Evolutionary conservation across 1,140 invertebrate genomes (phyloP).

Genomic region (Drosophila grimshawi): DNA sequence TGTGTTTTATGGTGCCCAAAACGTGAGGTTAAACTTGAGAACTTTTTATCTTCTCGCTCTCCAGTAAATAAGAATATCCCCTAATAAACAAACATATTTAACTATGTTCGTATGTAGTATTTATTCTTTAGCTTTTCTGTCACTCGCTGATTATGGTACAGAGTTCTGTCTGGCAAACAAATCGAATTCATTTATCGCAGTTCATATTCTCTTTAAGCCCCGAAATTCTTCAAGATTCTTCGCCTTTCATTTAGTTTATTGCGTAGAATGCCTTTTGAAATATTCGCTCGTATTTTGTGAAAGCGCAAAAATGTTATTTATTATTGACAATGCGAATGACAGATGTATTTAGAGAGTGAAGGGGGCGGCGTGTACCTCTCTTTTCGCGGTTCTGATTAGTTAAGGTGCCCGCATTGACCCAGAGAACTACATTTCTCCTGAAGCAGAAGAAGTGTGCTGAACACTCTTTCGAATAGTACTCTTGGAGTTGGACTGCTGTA

Average conservation of each 20-base stretch:
- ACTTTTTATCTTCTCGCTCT: conserved; percentile 54
- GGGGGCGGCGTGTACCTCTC: conserved; percentile 38
- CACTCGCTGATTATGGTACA: conserved; percentile 46
- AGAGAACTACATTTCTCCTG: conserved; percentile 72
- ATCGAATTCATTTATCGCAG: conserved; percentile 59
- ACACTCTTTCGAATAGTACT: conserved; percentile 41
- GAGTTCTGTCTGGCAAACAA: conserved; percentile 20
- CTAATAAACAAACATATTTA: conserved; percentile 36
- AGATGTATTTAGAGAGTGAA: conserved; percentile 20
- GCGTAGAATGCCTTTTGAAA: conserved; percentile 47
- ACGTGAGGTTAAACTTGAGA: conserved; percentile 72
- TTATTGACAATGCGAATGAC: conserved; percentile 45
- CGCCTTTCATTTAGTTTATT: conserved; percentile 38
- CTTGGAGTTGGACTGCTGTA: conserved; percentile 15
- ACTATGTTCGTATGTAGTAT: conserved; percentile 19
- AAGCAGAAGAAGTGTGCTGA: conserved; percentile 1
- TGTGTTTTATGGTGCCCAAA: conserved; percentile 75
- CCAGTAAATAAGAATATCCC: conserved; percentile 20
- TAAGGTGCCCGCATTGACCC: conserved; percentile 77
- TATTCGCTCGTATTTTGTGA: conserved; percentile 29
- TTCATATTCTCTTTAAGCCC: conserved; percentile 28
- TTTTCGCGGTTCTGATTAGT: conserved; percentile 62
- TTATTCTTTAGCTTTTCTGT: conserved; percentile 36
- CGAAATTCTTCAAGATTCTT: conserved; percentile 40
- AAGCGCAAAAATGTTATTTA: conserved; percentile 47